Conservation (phyloP, 2,797 vertebrate species). For the Amblyopsis hoosieri region DNA sequence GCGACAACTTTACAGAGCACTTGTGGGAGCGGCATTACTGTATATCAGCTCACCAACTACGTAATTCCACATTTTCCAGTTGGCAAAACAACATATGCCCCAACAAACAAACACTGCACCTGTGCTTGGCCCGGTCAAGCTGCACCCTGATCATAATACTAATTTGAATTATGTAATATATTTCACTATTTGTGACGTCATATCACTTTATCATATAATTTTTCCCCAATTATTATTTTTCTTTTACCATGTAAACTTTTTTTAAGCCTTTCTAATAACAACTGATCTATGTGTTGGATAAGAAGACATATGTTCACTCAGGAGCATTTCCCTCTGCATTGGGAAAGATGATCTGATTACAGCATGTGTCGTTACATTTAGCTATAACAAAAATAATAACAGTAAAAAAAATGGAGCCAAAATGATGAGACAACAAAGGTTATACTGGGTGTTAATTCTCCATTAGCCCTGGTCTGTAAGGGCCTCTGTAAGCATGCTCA, state of each 20-base stretch:
- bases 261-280: neutral
- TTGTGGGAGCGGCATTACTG: constrained; percentile 60
- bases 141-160: neutral
- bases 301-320: neutral
- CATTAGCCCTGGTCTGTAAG: constrained; percentile 56
- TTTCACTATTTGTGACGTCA: too few relatives aligned
- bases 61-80: constrained; percentile 73
- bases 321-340: too few relatives aligned
- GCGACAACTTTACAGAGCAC: constrained; percentile 72
- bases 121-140: constrained; percentile 4
- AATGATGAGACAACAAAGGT: constrained; percentile 61
- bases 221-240: too few relatives aligned
- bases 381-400: constrained; percentile 7
- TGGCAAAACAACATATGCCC: constrained; percentile 73
- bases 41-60: constrained; percentile 64
- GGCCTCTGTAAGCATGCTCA: constrained; percentile 41
- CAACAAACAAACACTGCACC: constrained; percentile 60
- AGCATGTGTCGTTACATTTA: constrained; percentile 32
- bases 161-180: too few relatives aligned
- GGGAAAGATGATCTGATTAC: neutral
- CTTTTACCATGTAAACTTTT: too few relatives aligned
- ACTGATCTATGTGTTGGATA: neutral
- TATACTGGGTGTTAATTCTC: constrained; percentile 46
- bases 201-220: too few relatives aligned
- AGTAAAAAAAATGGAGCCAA: constrained; percentile 29